These are phyloP conservation scores for Platycheirus rosarum DNA, from an alignment of 2,888 invertebrate genomes.

Conservation along the genomic window DNA sequence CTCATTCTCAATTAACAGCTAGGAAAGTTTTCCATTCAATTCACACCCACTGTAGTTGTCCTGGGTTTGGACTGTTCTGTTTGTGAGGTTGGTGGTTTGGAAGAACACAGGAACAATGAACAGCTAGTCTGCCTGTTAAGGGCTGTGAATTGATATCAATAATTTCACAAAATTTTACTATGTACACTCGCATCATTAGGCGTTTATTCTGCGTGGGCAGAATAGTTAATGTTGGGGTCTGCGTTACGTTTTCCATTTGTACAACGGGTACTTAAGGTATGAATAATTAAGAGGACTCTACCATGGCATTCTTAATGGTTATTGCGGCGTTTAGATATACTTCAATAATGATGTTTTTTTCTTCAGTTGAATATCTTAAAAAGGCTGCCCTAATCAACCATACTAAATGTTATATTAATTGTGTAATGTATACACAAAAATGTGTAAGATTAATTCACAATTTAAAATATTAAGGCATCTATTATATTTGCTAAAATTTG, in stretches of 20 bases:
- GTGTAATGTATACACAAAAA: too few species aligned
- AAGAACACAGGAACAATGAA: too few species aligned
- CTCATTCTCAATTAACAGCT: constrained; percentile 62
- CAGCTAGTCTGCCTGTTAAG: background rate
- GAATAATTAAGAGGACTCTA: background rate
- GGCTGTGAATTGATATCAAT: background rate
- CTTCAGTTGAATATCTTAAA: too few species aligned
- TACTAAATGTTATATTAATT: too few species aligned
- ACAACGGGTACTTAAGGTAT: background rate
- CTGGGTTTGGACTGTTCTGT: background rate
- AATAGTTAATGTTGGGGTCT: background rate
- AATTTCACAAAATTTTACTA: background rate
- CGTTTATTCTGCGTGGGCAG: background rate
- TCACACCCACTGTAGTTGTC: constrained; percentile 11
- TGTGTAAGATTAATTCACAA: too few species aligned
- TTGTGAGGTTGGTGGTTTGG: background rate
- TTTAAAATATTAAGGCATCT: too few species aligned
- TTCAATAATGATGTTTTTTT: background rate
- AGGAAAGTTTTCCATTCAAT: constrained; percentile 35
- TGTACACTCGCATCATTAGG: background rate
- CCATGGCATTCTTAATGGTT: background rate
- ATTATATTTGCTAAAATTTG: too few species aligned
- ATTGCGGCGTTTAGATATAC: background rate
- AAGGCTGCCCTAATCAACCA: too few species aligned
- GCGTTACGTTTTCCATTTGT: background rate